These are phyloP conservation scores for Bombus picipes DNA, from an alignment of 1,140 invertebrate species.

Conservation along the genomic window DNA sequence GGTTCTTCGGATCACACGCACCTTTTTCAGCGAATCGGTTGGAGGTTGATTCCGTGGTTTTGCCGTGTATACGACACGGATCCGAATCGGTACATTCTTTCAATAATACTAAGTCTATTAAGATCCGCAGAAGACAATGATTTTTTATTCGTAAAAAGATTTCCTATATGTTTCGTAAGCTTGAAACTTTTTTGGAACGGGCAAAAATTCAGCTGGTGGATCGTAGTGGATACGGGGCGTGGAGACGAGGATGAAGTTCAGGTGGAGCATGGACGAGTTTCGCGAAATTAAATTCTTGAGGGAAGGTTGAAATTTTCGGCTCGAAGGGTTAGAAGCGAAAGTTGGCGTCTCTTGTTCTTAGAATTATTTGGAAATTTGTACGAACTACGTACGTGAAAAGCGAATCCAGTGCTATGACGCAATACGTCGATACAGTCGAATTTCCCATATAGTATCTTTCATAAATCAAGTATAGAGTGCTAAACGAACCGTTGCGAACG, in stretches of 20 bases:
- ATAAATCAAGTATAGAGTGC: constrained; percentile 37
- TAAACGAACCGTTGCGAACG: constrained; percentile 48
- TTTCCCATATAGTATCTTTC: constrained; percentile 4
- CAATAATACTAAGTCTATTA: background rate
- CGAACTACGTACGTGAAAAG: background rate
- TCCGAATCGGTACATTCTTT: no score
- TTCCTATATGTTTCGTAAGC: background rate
- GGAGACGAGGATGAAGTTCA: background rate
- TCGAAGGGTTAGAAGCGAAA: background rate
- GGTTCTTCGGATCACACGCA: background rate
- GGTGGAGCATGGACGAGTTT: constrained; percentile 13
- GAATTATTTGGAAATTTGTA: background rate
- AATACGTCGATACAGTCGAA: background rate
- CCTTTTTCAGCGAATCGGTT: background rate
- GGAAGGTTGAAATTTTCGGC: constrained; percentile 16
- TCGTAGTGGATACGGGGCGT: background rate
- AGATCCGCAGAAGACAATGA: background rate
- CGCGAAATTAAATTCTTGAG: constrained; percentile 22
- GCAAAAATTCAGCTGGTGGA: background rate
- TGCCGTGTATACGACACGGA: no score
- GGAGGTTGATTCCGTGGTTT: background rate
- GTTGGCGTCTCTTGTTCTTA: background rate
- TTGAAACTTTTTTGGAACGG: no score
- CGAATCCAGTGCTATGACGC: background rate
- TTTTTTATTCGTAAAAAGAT: accelerated